Evolutionary conservation across 2,888 invertebrate genomes (phyloP).

Genomic region (Diadegma fenestrale): DNA sequence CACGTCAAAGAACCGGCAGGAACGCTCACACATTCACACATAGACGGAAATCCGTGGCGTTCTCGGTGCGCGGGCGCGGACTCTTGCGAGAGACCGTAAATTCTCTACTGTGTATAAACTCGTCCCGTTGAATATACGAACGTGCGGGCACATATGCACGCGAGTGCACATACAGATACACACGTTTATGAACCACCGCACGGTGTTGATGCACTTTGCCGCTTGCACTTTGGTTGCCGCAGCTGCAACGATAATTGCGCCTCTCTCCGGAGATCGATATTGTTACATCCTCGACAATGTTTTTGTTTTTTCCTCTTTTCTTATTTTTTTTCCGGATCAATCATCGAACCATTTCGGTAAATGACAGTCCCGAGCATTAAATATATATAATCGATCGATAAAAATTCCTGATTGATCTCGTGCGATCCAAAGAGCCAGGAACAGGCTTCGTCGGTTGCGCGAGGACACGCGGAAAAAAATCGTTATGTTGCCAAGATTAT

Average conservation of each 20-base stretch:
- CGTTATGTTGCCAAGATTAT: neutral
- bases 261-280: conserved; percentile 58
- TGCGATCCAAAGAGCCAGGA: neutral
- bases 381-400: too few species aligned
- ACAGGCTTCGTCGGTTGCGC: neutral
- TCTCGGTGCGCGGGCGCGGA: conserved; percentile 33
- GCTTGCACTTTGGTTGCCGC: conserved; percentile 62
- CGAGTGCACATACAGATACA: conserved; percentile 13
- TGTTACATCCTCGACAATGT: conserved; percentile 38
- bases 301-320: conserved; percentile 5
- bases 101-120: conserved; percentile 28
- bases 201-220: conserved; percentile 61
- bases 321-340: neutral
- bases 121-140: conserved; percentile 27
- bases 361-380: neutral
- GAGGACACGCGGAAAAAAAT: neutral
- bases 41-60: conserved; percentile 27
- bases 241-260: conserved; percentile 64
- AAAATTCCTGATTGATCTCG: neutral
- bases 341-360: neutral
- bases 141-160: conserved; percentile 6
- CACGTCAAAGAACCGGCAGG: conserved; percentile 42
- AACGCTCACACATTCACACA: conserved; percentile 6
- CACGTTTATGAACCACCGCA: conserved; percentile 31
- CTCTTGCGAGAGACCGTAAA: conserved; percentile 47